Evolutionary conservation across 2,888 invertebrate genomes (phyloP).

Genomic region (Boloria euphrosyne): DNA sequence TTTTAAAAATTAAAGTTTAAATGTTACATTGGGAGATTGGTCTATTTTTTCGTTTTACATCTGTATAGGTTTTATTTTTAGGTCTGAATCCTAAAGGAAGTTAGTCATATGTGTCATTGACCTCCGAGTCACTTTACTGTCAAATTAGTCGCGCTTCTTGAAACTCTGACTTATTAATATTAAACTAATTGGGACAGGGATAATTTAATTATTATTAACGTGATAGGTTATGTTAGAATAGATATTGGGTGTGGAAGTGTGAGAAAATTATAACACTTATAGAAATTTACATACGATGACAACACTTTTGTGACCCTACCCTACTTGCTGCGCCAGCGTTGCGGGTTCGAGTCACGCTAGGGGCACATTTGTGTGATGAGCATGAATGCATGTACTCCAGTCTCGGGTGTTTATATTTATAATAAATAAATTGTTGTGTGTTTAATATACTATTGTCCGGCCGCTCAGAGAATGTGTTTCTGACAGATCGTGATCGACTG

Average conservation of each 20-base stretch:
- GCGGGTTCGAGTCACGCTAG: no score
- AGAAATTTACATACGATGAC: background rate
- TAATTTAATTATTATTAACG: background rate
- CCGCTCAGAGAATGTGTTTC: no score
- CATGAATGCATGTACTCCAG: no score
- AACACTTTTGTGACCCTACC: no score
- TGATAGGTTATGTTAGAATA: background rate
- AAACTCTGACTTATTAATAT: slow-evolving; percentile 13
- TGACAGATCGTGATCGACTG: no score
- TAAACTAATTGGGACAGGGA: background rate
- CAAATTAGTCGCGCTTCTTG: slow-evolving; percentile 30
- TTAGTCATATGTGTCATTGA: slow-evolving; percentile 53
- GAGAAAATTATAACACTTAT: background rate
- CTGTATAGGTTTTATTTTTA: slow-evolving; percentile 23
- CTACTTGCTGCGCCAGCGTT: no score
- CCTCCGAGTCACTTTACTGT: slow-evolving; percentile 41
- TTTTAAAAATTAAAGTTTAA: slow-evolving; percentile 4
- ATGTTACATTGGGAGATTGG: slow-evolving; percentile 17
- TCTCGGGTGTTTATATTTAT: no score
- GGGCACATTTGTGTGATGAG: no score
- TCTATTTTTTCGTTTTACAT: slow-evolving; percentile 20
- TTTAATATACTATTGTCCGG: no score
- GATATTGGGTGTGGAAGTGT: background rate
- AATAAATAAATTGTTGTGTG: no score
- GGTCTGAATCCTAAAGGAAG: slow-evolving; percentile 31